Conservation (phyloP, 2,888 invertebrate genomes). For the Andrena marginata region DNA sequence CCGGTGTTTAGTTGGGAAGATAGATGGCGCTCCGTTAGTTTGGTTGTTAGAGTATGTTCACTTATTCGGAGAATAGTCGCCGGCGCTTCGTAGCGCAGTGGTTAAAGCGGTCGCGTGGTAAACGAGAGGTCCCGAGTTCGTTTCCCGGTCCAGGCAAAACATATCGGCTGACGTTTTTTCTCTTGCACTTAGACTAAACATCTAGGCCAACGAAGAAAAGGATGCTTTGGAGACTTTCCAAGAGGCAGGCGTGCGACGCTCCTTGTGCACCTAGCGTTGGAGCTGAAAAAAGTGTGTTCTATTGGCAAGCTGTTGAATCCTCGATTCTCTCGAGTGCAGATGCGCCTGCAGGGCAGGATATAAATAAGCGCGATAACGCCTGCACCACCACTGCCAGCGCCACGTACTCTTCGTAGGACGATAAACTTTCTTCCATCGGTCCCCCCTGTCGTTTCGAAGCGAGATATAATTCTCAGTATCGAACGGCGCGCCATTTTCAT, state of each 20-base stretch:
- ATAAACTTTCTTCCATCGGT: slow-evolving; percentile 9
- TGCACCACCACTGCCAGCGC: neutral
- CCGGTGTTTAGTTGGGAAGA: too few relatives aligned
- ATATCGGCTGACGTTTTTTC: too few relatives aligned
- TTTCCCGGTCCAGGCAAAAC: too few relatives aligned
- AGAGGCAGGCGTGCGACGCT: too few relatives aligned
- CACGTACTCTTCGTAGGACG: neutral
- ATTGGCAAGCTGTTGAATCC: slow-evolving; percentile 5
- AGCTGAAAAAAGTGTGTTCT: neutral
- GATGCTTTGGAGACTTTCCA: neutral
- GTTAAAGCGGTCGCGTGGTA: too few relatives aligned
- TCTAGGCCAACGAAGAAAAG: too few relatives aligned
- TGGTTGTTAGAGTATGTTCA: too few relatives aligned
- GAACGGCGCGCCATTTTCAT: slow-evolving; percentile 7
- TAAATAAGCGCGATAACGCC: slow-evolving; percentile 15
- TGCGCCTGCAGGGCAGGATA: slow-evolving; percentile 1
- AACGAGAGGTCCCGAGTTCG: too few relatives aligned
- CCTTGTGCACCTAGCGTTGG: neutral
- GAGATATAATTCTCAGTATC: slow-evolving; percentile 30
- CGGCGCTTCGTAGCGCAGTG: too few relatives aligned
- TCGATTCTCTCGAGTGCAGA: neutral
- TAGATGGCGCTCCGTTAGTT: too few relatives aligned
- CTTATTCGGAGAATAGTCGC: too few relatives aligned
- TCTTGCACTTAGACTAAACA: too few relatives aligned
- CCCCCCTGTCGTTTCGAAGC: neutral